Base-by-base conservation (phyloP, 2,888 invertebrate genomes). In the Sipha maydis region DNA sequence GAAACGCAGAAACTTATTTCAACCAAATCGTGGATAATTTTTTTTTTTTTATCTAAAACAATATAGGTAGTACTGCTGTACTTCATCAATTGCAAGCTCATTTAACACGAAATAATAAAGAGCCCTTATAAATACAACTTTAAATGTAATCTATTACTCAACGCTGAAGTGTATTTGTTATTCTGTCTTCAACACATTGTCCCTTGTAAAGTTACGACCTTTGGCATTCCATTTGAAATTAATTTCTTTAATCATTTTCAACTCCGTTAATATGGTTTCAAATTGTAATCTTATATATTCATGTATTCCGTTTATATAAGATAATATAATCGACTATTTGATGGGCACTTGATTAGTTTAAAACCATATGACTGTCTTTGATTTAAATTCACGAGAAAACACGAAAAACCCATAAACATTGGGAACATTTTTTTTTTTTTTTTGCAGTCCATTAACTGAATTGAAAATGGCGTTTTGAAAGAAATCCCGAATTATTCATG, bases 401-500 rank as follows among this genome's bases (percentile, higher is more conserved):
- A 34, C 34, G 83, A 9, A 83, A 75, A 75, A 56, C 14, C 73
- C n/a, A 83, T 75, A 83, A 56, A 75, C 75, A 83, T 61, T 75
- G 56, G 31, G 38, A 11, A 38, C 19, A n/a, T 0, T 54, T 48
- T 34, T 34, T 78, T 78, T 78, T 83, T 71, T 83, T 69, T 73
- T 73, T 83, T 34, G 11, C 56, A 75, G 38, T 83, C 83, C 83
- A 75, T 83, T 83, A 83, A 83, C 54, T n/a, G 73, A 75, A 83
- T 75, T 75, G 75, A 75, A 75, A 83, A 75, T 28, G n/a, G 56
- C 25, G 17, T 34, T 83, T n/a, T 34, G n/a, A 54, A 83, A 34
- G n/a, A 73, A 83, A 73, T 54, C 31, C 17, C 34, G 56, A 73
- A 83, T 38, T 75, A 38, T 38, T 56, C 83, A 38, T 56, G 54